Evolutionary conservation across 2,888 invertebrate species (phyloP), one percentile per base, ranked within the genome.

Genomic region (Acheta domesticus): DNA sequence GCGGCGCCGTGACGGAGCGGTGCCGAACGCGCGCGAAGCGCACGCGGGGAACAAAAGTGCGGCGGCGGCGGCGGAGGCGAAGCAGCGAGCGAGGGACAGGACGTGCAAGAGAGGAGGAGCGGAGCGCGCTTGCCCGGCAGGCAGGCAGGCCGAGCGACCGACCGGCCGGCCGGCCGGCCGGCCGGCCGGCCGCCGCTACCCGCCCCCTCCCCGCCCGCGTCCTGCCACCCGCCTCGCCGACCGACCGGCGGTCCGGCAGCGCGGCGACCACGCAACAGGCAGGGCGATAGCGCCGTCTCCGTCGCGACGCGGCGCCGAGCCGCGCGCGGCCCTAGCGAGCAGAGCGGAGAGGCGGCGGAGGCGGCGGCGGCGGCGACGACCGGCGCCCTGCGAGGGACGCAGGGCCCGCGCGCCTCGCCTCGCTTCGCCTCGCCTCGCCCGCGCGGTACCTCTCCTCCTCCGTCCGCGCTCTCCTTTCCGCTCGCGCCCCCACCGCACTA

Each of bases 361-460:
- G 19, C 77, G 48, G 36, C 2, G 36, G 36, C 48, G 36, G 36
- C 48, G 36, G 48, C 12, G 19, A 14, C 62, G 16, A 62, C 62
- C n/a, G 36, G 62, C 62, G 62, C n/a, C n/a, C 62, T 36, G 36
- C 36, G 36, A 36, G 36, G 36, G 50, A 75, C 50, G 82, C 78
- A 81, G 78, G 80, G 82, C 82, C 83, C 81, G 83, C 82, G 80
- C 80, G 76, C 79, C 80, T 81, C 82, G 81, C 84, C 83, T 85
- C 84, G 85, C 83, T 83, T 86, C 86, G 85, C 80, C 82, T 81
- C 81, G 76, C 79, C 80, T 80, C 76, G 76, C 80, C 77, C 74
- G 76, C 62, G 62, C 62, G 16, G n/a, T n/a, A 62, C 62, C n/a
- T 14, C 62, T n/a, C 16, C 62, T n/a, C 62, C 62, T 62, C 62